Evolutionary conservation across 2,113 vertebrate species (phyloP), one percentile per base, ranked within the genome.

Genomic region (Fulmarus glacialis): DNA sequence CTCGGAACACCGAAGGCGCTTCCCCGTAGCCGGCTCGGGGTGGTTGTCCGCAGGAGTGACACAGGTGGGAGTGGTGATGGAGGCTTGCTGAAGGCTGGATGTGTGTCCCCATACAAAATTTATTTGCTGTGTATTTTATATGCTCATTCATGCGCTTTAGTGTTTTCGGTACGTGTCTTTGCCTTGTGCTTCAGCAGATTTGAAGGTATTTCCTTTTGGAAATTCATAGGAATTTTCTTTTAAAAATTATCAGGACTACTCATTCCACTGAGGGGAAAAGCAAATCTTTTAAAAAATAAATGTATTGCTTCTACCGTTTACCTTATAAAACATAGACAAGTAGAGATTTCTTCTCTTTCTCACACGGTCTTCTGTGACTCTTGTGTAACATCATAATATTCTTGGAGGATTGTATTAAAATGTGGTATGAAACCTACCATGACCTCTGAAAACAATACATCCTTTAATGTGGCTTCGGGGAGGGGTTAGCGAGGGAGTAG

Each of bases 371-470:
- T 91, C 43, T 90, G 60, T 72, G 90, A 79, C 93, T 97, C 77
- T 62, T 88, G 86, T 66, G 94, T 91, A 97, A 88, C 91, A 83
- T 96, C 95, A 82, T 97, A 55, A 96, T 96, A 97, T 98, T 98
- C 95, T 70, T 72, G 87, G 96, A 97, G 95, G 97, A 98, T 98
- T 98, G 98, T 96, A 98, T 99, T 98, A 98, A 98, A 97, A 98
- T 98, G 94, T 96, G 98, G 98, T 99, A 98, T 99, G 98, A 99
- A 99, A 99, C 98, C 98, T 95, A 96, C 98, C 98, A 94, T 99
- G 99, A 99, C 98, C 98, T 96, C 97, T 98, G 97, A 97, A 98
- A 99, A 99, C 99, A 99, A 99, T 99, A 97, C 98, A 84, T 96
- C 98, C 98, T 99, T 99, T 99, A 99, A 98, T 98, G 98, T 98